phyloP scores from a whole-genome alignment of 1,140 invertebrate genomes.

The Dolichoris vasculosae region DNA sequence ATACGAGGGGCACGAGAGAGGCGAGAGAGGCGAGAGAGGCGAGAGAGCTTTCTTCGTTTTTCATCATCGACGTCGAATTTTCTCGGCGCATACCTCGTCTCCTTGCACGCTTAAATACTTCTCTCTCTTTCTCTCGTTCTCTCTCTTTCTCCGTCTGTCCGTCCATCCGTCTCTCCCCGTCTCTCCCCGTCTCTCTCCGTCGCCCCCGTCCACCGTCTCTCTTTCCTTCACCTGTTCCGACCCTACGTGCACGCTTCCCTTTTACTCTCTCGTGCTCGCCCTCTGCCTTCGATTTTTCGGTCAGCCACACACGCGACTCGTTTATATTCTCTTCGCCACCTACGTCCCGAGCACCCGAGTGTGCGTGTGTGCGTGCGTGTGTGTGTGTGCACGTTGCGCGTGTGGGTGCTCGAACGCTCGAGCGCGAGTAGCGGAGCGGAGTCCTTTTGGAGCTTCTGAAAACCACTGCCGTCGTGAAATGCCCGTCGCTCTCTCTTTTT shows the following conservation, averaged over 20 bases:
- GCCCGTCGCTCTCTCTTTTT: no score
- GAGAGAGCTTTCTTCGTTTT: slow-evolving; percentile 29
- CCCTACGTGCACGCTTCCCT: neutral
- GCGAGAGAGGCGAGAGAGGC: no score
- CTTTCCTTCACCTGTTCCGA: slow-evolving; percentile 1
- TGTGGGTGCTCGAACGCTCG: neutral
- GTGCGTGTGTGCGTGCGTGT: neutral
- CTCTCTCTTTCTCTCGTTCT: slow-evolving; percentile 8
- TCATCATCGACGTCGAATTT: neutral
- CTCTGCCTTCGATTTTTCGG: slow-evolving; percentile 35
- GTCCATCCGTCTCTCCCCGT: neutral
- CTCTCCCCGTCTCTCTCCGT: neutral
- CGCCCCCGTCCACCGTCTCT: neutral
- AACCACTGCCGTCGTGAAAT: neutral
- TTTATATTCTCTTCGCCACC: neutral
- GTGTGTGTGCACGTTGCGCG: neutral
- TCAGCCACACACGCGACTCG: slow-evolving; percentile 21
- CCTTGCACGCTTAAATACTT: neutral
- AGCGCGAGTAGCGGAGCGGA: neutral
- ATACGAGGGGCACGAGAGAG: neutral
- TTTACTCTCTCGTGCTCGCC: neutral
- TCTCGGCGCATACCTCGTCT: neutral
- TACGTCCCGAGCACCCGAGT: neutral
- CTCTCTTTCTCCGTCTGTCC: neutral
- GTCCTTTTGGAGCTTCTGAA: slow-evolving; percentile 37